Evolutionary conservation across 2,113 vertebrate genomes (phyloP).

Genomic region (Garra rufa): DNA sequence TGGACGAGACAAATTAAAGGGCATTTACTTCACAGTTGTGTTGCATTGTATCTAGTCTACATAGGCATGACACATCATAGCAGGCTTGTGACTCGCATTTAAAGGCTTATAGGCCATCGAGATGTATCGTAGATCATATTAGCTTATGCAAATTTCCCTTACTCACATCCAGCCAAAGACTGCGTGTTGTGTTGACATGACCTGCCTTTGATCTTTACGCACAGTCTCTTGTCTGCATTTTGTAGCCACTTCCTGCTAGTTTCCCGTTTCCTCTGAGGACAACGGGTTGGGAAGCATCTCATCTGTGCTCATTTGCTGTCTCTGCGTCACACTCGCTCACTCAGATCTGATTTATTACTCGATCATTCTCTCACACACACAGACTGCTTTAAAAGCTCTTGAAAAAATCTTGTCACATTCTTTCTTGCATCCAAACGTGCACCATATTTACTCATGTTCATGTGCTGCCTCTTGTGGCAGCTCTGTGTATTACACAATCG

Average conservation of each 20-base stretch:
- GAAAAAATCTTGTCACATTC: background rate
- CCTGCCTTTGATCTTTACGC: background rate
- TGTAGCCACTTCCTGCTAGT: constrained; percentile 46
- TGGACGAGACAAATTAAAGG: background rate
- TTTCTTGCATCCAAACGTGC: background rate
- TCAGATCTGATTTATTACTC: background rate
- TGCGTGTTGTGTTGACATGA: background rate
- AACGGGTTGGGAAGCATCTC: background rate
- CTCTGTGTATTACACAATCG: background rate
- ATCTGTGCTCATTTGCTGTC: constrained; percentile 1
- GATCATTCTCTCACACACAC: background rate
- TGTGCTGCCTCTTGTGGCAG: constrained; percentile 13
- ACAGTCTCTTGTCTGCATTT: background rate
- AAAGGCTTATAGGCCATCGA: background rate
- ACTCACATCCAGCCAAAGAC: background rate
- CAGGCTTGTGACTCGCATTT: background rate
- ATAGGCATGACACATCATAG: background rate
- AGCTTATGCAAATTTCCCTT: background rate
- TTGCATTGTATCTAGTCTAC: background rate
- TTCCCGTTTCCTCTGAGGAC: constrained; percentile 36
- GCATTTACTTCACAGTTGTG: background rate
- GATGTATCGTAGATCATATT: background rate
- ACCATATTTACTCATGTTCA: background rate
- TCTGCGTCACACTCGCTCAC: background rate
- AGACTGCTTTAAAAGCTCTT: background rate